Evolutionary conservation across 2,888 invertebrate species (phyloP).

Genomic region (Drosophila parthenogenetica): DNA sequence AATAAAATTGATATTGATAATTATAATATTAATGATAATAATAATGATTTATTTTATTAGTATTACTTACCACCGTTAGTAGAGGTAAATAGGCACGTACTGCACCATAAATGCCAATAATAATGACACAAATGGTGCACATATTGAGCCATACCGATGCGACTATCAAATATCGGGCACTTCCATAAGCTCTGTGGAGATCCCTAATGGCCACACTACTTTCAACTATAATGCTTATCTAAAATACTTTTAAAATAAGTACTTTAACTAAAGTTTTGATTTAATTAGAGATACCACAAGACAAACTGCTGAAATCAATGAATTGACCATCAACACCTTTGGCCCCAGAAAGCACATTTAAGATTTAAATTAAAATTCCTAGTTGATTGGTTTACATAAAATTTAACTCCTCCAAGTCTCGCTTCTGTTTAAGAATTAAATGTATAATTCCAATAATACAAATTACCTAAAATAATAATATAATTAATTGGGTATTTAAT

Average conservation of each 20-base stretch:
- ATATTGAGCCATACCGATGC: conserved; percentile 15
- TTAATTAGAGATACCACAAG: conserved; percentile 18
- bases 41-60: not conserved
- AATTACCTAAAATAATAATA: conserved; percentile 1
- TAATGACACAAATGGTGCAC: conserved; percentile 1
- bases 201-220: not conserved
- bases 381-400: not conserved
- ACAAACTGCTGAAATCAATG: not conserved
- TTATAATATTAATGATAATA: too few species aligned
- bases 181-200: not conserved
- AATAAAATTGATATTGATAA: too few species aligned
- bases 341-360: conserved; percentile 39
- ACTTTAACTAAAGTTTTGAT: not conserved
- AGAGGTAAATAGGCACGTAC: not conserved
- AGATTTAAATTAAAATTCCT: not conserved
- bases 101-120: conserved; percentile 18
- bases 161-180: not conserved
- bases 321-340: conserved; percentile 5
- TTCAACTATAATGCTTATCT: conserved; percentile 28
- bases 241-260: not conserved
- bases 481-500: not conserved
- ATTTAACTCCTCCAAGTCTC: not conserved
- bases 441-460: conserved; percentile 1
- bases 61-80: conserved; percentile 17
- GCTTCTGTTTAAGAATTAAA: not conserved